Evolutionary conservation across 1,140 invertebrate genomes (phyloP).

Genomic region (Macrobrachium rosenbergii): DNA sequence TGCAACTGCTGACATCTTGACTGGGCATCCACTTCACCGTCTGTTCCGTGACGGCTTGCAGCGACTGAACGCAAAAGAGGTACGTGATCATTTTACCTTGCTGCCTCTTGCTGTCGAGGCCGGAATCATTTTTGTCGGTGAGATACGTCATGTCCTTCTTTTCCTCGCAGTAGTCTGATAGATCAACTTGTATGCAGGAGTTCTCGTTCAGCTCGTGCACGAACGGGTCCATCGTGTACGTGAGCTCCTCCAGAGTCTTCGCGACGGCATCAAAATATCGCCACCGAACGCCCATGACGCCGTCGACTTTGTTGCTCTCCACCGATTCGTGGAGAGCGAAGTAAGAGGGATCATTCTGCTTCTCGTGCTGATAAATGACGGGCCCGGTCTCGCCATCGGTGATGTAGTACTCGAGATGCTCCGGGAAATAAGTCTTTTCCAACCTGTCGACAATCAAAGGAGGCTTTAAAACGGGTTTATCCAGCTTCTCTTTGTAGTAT

Average conservation of each 20-base stretch:
- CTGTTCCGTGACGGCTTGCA: constrained; percentile 11
- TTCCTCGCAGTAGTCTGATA: constrained; percentile 46
- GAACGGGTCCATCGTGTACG: constrained; percentile 8
- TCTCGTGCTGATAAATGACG: constrained; percentile 33
- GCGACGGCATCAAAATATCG: constrained; percentile 52
- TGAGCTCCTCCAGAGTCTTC: constrained; percentile 45
- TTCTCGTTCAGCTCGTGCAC: constrained; percentile 45
- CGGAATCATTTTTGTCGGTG: constrained; percentile 5
- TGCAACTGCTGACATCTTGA: neutral
- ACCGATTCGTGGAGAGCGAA: constrained; percentile 24
- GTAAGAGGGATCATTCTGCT: constrained; percentile 39
- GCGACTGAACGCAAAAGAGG: constrained; percentile 45
- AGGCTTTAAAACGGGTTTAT: constrained; percentile 52
- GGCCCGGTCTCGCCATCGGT: constrained; percentile 38
- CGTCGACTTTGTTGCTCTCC: constrained; percentile 13
- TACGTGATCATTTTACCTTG: constrained; percentile 51
- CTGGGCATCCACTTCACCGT: constrained; percentile 32
- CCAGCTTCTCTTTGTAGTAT: constrained; percentile 53
- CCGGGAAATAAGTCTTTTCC: constrained; percentile 55
- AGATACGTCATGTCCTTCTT: constrained; percentile 43
- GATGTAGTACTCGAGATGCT: constrained; percentile 50
- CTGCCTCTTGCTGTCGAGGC: neutral
- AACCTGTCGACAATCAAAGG: constrained; percentile 45
- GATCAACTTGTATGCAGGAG: constrained; percentile 34
- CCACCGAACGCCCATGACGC: constrained; percentile 47